phyloP scores from a whole-genome alignment of 2,797 vertebrate genomes.

The Pangasius larnaudii region DNA sequence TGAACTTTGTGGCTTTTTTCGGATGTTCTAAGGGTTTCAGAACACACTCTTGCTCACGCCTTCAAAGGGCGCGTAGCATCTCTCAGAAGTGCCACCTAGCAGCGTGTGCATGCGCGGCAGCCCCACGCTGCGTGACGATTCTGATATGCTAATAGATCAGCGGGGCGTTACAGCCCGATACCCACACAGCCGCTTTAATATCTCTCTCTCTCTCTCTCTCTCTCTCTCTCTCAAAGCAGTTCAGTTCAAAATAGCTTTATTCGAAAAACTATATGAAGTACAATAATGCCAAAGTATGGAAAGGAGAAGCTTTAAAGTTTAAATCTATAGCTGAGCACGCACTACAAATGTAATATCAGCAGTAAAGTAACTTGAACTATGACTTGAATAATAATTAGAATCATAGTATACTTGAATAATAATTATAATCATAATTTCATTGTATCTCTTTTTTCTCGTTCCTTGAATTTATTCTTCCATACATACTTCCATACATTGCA shows the following conservation, averaged over 20 bases:
- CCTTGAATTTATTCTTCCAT: neutral
- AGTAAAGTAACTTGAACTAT: neutral
- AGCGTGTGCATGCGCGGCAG: slow-evolving; percentile 75
- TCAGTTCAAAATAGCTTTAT: slow-evolving; percentile 12
- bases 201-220: slow-evolving; percentile 75
- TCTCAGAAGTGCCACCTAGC: slow-evolving; percentile 86
- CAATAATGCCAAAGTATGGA: slow-evolving; percentile 18
- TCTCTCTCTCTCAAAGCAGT: slow-evolving; percentile 62
- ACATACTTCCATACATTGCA: neutral
- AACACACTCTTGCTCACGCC: slow-evolving; percentile 75
- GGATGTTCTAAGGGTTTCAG: slow-evolving; percentile 78
- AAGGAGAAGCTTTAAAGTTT: slow-evolving; percentile 55
- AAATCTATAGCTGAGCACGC: neutral
- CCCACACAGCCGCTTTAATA: slow-evolving; percentile 82
- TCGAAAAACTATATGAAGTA: slow-evolving; percentile 20
- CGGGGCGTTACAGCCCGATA: slow-evolving; percentile 81
- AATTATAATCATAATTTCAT: neutral
- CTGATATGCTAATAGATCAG: slow-evolving; percentile 87
- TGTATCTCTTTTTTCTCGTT: slow-evolving; percentile 55
- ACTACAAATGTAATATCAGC: neutral
- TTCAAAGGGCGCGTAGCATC: slow-evolving; percentile 75
- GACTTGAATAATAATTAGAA: neutral
- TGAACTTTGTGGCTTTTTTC: slow-evolving; percentile 80
- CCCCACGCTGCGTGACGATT: slow-evolving; percentile 78
- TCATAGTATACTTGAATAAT: neutral